Conservation (phyloP, 2,888 invertebrate species). For the Sminthurides aquaticus region DNA sequence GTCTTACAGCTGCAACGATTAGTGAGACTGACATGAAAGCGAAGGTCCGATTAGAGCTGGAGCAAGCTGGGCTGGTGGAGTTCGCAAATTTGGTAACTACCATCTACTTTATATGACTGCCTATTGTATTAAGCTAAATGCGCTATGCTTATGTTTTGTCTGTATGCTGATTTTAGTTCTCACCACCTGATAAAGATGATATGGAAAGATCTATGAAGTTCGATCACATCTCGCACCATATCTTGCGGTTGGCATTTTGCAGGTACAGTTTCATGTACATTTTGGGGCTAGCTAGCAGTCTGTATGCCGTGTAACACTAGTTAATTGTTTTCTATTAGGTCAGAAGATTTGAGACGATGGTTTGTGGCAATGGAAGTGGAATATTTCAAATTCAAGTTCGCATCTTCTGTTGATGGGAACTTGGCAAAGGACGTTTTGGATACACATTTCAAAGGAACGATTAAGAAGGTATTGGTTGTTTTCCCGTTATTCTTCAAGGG, state of each 20-base stretch:
- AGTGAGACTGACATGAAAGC: slow-evolving; percentile 42
- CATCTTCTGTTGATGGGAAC: slow-evolving; percentile 8
- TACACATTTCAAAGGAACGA: slow-evolving; percentile 3
- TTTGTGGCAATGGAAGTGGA: slow-evolving; percentile 82
- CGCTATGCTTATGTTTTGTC: no score
- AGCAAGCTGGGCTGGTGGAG: slow-evolving; percentile 52
- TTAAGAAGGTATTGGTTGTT: slow-evolving; percentile 12
- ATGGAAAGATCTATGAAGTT: slow-evolving; percentile 48
- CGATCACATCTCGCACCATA: slow-evolving; percentile 89
- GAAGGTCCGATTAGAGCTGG: slow-evolving; percentile 58
- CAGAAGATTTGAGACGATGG: slow-evolving; percentile 79
- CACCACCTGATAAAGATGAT: no score
- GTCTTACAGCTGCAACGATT: slow-evolving; percentile 47
- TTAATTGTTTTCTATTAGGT: slow-evolving; percentile 45
- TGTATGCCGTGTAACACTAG: no score
- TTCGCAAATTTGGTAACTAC: slow-evolving; percentile 43
- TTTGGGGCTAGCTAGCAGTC: no score
- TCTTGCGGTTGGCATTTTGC: slow-evolving; percentile 84
- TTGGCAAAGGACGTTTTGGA: slow-evolving; percentile 1
- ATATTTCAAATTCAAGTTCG: slow-evolving; percentile 68
- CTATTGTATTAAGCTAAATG: not conserved
- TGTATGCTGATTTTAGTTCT: no score
- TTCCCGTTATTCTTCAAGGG: no score
- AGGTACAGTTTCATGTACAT: no score
- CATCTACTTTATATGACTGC: not conserved